Percentiles rank a stretch among this genome's conserved stretches.
Conservation (phyloP, 2,888 invertebrate species). For the Rhagonycha lutea region DNA sequence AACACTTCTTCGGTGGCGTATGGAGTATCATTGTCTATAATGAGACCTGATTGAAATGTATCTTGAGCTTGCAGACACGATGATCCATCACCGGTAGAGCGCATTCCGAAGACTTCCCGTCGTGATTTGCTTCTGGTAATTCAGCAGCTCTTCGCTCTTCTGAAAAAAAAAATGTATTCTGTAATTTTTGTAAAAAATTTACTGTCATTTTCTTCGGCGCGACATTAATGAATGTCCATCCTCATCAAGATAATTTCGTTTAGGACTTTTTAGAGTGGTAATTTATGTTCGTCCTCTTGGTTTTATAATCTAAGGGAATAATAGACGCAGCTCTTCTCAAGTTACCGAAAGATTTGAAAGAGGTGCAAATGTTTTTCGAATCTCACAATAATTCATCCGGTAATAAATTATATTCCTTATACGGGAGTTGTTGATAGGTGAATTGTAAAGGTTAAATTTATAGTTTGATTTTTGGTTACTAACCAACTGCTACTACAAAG, state of each 20-base stretch:
- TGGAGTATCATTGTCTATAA: conserved; percentile 36
- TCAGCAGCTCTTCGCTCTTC: neutral
- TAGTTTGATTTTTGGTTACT: neutral
- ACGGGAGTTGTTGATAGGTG: conserved; percentile 27
- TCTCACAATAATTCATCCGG: conserved; percentile 22
- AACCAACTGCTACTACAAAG: neutral
- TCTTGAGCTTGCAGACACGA: conserved; percentile 16
- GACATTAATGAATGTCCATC: conserved; percentile 22
- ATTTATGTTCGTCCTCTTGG: conserved; percentile 21
- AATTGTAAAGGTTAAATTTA: conserved; percentile 22
- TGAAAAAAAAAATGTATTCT: neutral
- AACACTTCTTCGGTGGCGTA: conserved; percentile 25
- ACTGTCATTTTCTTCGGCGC: conserved; percentile 4
- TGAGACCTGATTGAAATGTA: conserved; percentile 34
- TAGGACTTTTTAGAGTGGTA: conserved; percentile 10
- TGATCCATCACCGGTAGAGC: conserved; percentile 28
- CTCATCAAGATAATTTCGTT: conserved; percentile 27
- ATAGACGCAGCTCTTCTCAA: conserved; percentile 25
- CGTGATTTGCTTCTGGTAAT: neutral
- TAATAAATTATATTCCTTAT: conserved; percentile 27
- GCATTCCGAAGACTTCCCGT: conserved; percentile 16
- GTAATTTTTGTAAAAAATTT: neutral
- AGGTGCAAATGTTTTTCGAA: conserved; percentile 23
- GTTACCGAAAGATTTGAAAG: conserved; percentile 24
- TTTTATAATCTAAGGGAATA: conserved; percentile 18